Percentiles rank a stretch among this genome's conserved stretches.
These are phyloP conservation scores for Eupithecia subumbrata DNA, from an alignment of 2,888 invertebrate genomes.

Conservation along the genomic window DNA sequence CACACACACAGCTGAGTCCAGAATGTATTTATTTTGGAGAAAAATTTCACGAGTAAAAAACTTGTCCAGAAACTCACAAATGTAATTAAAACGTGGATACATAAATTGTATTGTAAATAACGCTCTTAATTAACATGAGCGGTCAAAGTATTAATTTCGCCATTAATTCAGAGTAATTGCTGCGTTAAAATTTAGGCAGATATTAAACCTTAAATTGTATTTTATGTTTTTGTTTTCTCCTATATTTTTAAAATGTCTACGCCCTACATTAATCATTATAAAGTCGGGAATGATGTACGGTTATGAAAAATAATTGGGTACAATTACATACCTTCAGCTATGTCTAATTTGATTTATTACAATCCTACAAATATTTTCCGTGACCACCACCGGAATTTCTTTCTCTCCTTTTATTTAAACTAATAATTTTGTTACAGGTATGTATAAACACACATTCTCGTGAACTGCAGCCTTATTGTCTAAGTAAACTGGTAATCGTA, in stretches of 20 bases:
- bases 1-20: not conserved
- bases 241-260: constrained; percentile 65
- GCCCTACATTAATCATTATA: constrained; percentile 71
- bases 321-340: constrained; percentile 54
- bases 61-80: constrained; percentile 43
- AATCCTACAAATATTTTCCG: constrained; percentile 15
- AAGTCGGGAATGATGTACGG: constrained; percentile 70
- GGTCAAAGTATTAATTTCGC: constrained; percentile 83
- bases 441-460: constrained; percentile 44
- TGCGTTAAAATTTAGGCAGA: constrained; percentile 73
- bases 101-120: constrained; percentile 67
- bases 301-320: constrained; percentile 71
- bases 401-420: not conserved
- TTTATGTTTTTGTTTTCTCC: constrained; percentile 69
- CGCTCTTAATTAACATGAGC: constrained; percentile 78
- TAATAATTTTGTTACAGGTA: constrained; percentile 65
- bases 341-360: constrained; percentile 60
- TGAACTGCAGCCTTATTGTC: no score
- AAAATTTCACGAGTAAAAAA: constrained; percentile 14
- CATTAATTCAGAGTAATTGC: constrained; percentile 82
- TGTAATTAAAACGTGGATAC: constrained; percentile 59
- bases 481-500: no score
- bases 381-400: not conserved
- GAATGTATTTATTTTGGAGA: not conserved
- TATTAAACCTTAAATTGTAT: constrained; percentile 77